Evolutionary conservation across 2,113 vertebrate species (phyloP).

Genomic region (Oryzias woworae): DNA sequence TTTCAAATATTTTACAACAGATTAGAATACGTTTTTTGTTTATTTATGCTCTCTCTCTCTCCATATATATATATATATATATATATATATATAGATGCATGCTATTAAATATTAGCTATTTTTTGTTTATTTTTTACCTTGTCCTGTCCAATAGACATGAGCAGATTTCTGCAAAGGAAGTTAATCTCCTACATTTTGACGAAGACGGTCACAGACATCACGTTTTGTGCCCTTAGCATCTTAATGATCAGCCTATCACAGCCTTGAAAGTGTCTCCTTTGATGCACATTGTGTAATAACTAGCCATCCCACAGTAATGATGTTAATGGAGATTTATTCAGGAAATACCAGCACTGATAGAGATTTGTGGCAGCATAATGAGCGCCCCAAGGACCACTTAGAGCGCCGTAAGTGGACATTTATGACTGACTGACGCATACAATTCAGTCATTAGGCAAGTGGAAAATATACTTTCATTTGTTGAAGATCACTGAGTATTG

Average conservation of each 20-base stretch:
- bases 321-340: conserved; percentile 56
- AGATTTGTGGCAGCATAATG: conserved; percentile 54
- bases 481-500: conserved; percentile 11
- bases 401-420: conserved; percentile 45
- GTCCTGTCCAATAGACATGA: no score
- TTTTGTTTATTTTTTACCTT: no score
- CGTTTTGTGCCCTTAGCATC: not conserved
- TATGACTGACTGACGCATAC: conserved; percentile 48
- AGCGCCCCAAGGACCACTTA: conserved; percentile 44
- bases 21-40: no score
- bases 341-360: conserved; percentile 46
- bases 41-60: no score
- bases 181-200: no score
- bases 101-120: no score
- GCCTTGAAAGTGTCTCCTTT: conserved; percentile 19
- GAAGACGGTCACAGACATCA: no score
- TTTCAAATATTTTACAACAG: no score
- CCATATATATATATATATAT: no score
- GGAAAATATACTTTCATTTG: conserved; percentile 22
- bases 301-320: conserved; percentile 27
- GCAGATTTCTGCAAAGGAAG: no score
- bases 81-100: no score
- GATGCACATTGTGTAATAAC: conserved; percentile 32
- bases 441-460: conserved; percentile 28
- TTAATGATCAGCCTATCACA: conserved; percentile 18